phyloP scores from a whole-genome alignment of 1,140 invertebrate species.

The Zaprionus gabonicus region DNA sequence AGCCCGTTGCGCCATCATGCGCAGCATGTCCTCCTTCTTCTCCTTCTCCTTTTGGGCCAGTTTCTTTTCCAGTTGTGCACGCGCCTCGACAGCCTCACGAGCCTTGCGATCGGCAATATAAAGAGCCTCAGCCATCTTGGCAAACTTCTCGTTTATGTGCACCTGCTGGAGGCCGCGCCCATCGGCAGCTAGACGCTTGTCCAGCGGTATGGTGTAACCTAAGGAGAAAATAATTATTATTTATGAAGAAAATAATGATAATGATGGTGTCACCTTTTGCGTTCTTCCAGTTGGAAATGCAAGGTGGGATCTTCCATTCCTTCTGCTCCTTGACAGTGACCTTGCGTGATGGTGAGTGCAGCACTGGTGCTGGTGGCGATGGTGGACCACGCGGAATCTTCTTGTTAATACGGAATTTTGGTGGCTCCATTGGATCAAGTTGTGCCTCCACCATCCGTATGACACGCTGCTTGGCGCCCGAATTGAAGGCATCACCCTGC shows the following conservation, averaged over 20 bases:
- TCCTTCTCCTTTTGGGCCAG: slow-evolving; percentile 99
- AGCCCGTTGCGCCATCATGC: slow-evolving; percentile 97
- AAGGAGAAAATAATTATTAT: background rate
- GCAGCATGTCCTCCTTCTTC: slow-evolving; percentile 97
- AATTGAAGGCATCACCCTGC: slow-evolving; percentile 97
- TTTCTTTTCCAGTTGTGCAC: slow-evolving; percentile 98
- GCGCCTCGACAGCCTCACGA: slow-evolving; percentile 97
- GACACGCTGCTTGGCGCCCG: slow-evolving; percentile 98
- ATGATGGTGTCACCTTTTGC: slow-evolving; percentile 89
- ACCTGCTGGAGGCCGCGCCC: slow-evolving; percentile 98
- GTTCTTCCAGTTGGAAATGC: slow-evolving; percentile 99
- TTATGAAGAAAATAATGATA: slow-evolving; percentile 1
- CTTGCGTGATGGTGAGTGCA: slow-evolving; percentile 99
- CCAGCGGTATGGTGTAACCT: slow-evolving; percentile 97
- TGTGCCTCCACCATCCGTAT: slow-evolving; percentile 98
- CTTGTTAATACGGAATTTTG: slow-evolving; percentile 97
- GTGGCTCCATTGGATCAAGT: slow-evolving; percentile 99
- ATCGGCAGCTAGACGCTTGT: slow-evolving; percentile 99
- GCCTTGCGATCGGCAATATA: slow-evolving; percentile 99
- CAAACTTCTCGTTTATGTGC: slow-evolving; percentile 99
- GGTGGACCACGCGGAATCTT: slow-evolving; percentile 99
- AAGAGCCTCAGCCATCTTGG: slow-evolving; percentile 98
- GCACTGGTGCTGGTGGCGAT: slow-evolving; percentile 94
- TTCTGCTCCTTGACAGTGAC: slow-evolving; percentile 99
- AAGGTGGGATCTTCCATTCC: slow-evolving; percentile 99